Conservation (phyloP, 2,113 vertebrate species). For the Tympanuchus pallidicinctus region DNA sequence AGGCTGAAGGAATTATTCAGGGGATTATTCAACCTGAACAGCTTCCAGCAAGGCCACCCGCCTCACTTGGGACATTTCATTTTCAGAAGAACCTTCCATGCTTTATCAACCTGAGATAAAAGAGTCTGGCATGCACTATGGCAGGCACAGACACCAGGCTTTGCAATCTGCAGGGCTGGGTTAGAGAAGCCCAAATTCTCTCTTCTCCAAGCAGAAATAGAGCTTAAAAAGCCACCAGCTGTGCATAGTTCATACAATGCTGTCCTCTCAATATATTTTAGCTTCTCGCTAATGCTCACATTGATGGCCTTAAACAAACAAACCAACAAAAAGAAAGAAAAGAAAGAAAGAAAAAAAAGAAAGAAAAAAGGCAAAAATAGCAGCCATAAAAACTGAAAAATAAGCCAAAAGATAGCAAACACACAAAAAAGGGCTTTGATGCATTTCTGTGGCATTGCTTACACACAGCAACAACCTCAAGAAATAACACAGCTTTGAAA, state of each 20-base stretch:
- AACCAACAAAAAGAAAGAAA: not conserved
- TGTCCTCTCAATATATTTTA: not conserved
- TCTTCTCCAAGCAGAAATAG: not conserved
- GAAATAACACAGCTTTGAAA: not conserved
- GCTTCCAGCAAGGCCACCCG: not conserved
- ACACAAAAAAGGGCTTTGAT: not conserved
- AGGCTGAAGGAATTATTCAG: conserved; percentile 16
- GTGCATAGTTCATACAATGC: not conserved
- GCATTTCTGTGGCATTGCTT: not conserved
- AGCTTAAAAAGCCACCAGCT: not conserved
- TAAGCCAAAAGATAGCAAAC: not conserved
- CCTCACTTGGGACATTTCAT: not conserved
- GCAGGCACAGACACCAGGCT: not conserved
- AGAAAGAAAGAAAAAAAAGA: not conserved
- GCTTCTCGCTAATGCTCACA: not conserved
- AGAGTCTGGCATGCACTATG: rapidly evolving
- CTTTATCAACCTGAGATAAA: not conserved
- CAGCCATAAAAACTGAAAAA: not conserved
- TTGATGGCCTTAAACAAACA: not conserved
- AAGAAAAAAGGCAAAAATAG: not conserved
- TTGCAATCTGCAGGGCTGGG: not conserved
- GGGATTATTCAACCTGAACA: not conserved
- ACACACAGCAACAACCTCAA: not conserved
- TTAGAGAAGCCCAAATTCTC: not conserved
- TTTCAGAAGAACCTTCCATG: not conserved